Base-by-base conservation (phyloP, 2,797 vertebrate species). In the Enteromius trimaculatus region DNA sequence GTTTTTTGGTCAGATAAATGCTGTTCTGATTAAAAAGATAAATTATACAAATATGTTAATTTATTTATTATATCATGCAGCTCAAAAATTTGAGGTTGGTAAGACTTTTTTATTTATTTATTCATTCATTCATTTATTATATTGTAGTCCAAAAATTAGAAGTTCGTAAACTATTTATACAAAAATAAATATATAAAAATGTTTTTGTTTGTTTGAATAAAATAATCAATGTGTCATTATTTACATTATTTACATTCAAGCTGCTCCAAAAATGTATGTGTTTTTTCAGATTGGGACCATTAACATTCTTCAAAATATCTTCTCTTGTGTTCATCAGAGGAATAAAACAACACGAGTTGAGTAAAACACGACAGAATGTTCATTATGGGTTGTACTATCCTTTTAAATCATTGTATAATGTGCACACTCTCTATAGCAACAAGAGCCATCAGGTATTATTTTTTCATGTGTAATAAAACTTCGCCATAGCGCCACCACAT, bases 381-480 rank as follows among this genome's bases (percentile, higher is more conserved):
- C 5, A 62, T 23, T 55, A n/a, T 9, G 9, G 53, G 21, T 55
- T 55, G 21, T 10, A 11, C 53, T 23, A 23, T 23, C 53, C 9
- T n/a, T 58, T 58, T 58, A 58, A 58, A 21, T 58, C 9, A 4
- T 29, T 62, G 2, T 16, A 29, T 62, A 16, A 62, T 16, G 58
- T 62, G 6, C 60, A 29, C 58, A 29, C 23, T 29, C 23, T 62
- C 58, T 29, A 29, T 29, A 62, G 60, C 26, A 31, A 64, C 60
- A 29, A 62, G 5, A 29, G 11, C 13, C 58, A 62, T 1, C 13
- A 7, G 13, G 11, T 62, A 78, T 13, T 58, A 58, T 77, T 37
- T 76, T 34, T 79, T 47, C 39, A 3, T 3, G 11, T 65, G 14
- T n/a, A 82, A 74, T 60, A 80, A 79, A 65, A 58, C 66, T 62